These are phyloP conservation scores for Galeopsomyia nigrocyanea DNA, from an alignment of 2,888 invertebrate genomes.

Conservation along the genomic window DNA sequence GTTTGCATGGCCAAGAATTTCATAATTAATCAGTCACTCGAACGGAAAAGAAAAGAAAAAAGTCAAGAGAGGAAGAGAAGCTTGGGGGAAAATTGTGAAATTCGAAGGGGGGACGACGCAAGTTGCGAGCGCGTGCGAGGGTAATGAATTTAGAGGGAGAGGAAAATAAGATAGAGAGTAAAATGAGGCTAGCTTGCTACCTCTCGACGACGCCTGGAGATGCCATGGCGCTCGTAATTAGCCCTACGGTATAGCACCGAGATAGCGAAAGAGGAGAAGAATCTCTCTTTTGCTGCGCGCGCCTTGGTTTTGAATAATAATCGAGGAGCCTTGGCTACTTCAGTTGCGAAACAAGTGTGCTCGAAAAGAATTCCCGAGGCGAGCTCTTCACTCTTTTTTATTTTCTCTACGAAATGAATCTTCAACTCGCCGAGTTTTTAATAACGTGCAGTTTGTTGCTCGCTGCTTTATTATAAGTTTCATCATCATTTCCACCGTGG, in stretches of 20 bases:
- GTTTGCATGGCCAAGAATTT: constrained; percentile 17
- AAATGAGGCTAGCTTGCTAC: constrained; percentile 13
- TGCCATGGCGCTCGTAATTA: constrained; percentile 18
- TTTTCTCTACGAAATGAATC: too few species aligned
- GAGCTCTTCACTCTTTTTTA: too few species aligned
- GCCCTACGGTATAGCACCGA: not conserved
- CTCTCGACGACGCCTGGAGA: not conserved
- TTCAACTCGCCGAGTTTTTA: too few species aligned
- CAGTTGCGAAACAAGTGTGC: too few species aligned
- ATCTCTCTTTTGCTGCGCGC: too few species aligned
- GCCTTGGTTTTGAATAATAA: not conserved
- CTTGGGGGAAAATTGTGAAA: constrained; percentile 25
- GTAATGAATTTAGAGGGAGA: constrained; percentile 42
- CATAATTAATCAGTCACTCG: constrained; percentile 44
- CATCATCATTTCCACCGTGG: too few species aligned
- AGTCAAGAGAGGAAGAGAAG: constrained; percentile 9
- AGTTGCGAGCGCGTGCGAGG: not conserved
- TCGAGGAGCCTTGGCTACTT: not conserved
- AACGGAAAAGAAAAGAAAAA: constrained; percentile 16
- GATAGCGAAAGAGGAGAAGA: too few species aligned
- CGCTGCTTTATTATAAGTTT: too few species aligned
- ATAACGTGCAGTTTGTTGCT: too few species aligned
- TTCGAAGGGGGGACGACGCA: not conserved
- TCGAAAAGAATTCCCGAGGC: too few species aligned
- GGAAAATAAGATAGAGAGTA: not conserved